Base-by-base conservation (phyloP, 2,797 vertebrate species). In the Clamator glandarius region DNA sequence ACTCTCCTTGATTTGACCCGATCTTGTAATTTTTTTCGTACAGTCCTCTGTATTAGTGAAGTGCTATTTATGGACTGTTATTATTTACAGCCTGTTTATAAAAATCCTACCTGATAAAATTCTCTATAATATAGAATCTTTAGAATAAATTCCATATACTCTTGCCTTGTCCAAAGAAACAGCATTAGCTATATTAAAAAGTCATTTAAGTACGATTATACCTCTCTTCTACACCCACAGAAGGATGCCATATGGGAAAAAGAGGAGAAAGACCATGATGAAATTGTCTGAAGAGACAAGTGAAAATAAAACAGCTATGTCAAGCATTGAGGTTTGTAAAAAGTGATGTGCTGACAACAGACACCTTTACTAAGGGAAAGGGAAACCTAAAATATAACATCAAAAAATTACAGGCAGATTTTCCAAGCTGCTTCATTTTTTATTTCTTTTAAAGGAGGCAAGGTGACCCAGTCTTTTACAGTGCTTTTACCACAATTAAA, bases 271-370 rank as follows among this genome's bases (percentile, higher is more conserved):
- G n/a, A 44, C 51, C 68, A 31, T 19, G 82, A 85, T 75, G 62
- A 84, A 94, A 83, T 52, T 72, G 28, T 87, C 86, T 78, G 78
- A 94, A 89, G 64, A 89, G 57, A 41, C 52, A 91, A 73, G 78
- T 72, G 78, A 94, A 95, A 95, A 94, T 84, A 94, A 87, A 91
- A 55, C 23, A 81, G 81, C 48, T 77, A 15, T 87, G 64, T 85
- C 39, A 73, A 80, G 79, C 46, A 72, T 62, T 81, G 58, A 75
- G 14, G 29, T 92, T 95, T 93, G 46, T 55, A 92, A 85, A 77
- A 87, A 80, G 61, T 42, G 73, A 59, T 66, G 33, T 26, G 4
- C 48, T 1, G 23, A 90, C 69, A 88, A 36, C 28, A 86, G 55
- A 66, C 55, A 89, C 69, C 29, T 88, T 81, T 52, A 39, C 63